Evolutionary conservation across 2,113 vertebrate genomes (phyloP).

Genomic region (Dermatemys mawii): DNA sequence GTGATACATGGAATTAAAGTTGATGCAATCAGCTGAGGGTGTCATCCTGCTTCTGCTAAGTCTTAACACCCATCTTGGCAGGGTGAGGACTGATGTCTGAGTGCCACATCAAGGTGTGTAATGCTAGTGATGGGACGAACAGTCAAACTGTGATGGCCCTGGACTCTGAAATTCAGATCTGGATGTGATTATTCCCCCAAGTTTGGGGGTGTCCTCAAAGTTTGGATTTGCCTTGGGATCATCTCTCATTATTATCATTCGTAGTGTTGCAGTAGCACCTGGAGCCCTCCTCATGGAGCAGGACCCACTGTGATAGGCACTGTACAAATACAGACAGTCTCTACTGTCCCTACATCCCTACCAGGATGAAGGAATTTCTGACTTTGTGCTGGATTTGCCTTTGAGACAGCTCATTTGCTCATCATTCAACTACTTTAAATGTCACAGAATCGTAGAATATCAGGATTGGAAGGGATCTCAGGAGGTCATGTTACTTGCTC

Average conservation of each 20-base stretch:
- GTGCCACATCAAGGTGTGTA: not conserved
- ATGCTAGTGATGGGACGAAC: not conserved
- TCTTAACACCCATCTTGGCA: not conserved
- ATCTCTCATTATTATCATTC: not conserved
- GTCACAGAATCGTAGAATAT: too few species aligned
- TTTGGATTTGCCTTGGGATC: not conserved
- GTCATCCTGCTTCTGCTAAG: not conserved
- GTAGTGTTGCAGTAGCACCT: not conserved
- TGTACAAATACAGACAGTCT: not conserved
- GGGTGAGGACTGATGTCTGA: not conserved
- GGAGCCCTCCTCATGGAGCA: not conserved
- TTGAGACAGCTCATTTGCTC: not conserved
- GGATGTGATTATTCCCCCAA: not conserved
- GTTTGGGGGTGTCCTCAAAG: not conserved
- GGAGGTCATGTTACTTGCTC: not conserved
- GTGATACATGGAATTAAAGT: not conserved
- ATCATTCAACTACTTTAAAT: not conserved
- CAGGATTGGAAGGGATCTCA: too few species aligned
- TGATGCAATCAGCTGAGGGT: not conserved
- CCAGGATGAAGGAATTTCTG: too few species aligned
- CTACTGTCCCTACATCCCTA: too few species aligned
- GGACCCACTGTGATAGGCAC: not conserved
- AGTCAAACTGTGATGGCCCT: not conserved
- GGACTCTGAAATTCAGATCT: not conserved
- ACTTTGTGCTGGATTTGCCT: not conserved